Percentiles rank a stretch among this genome's conserved stretches.
Conservation (phyloP, 2,888 invertebrate genomes). For the Lasioglossum lativentre region DNA sequence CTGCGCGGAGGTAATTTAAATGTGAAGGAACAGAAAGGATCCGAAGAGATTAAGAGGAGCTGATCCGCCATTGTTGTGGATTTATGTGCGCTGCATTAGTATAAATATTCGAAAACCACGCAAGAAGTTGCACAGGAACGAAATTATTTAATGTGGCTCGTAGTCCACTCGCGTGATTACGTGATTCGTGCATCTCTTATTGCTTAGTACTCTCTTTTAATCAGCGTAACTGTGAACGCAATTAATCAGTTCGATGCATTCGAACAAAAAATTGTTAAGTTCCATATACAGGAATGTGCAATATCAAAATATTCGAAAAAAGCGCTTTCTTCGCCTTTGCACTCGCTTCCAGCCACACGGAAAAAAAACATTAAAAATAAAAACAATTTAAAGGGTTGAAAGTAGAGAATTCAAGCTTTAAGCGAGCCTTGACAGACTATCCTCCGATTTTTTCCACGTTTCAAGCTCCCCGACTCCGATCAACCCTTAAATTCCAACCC, state of each 20-base stretch:
- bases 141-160: not conserved
- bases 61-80: not conserved
- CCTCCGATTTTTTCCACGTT: not conserved
- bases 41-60: not conserved
- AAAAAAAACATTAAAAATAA: not conserved
- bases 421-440: not conserved
- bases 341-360: not conserved
- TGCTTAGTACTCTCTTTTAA: not conserved
- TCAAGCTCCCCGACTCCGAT: not conserved
- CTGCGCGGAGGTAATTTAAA: not conserved
- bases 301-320: not conserved
- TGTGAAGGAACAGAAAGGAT: not conserved
- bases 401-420: not conserved
- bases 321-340: rapidly evolving
- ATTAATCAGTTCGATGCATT: not conserved
- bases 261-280: too few relatives aligned
- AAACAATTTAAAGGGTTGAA: not conserved
- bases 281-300: too few relatives aligned
- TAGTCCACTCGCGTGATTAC: not conserved
- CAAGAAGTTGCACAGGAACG: not conserved
- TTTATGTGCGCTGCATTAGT: not conserved
- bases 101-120: not conserved
- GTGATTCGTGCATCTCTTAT: not conserved
- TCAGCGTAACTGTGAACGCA: not conserved
- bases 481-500: not conserved